phyloP scores from a whole-genome alignment of 2,888 invertebrate genomes.

The Timema cristinae region DNA sequence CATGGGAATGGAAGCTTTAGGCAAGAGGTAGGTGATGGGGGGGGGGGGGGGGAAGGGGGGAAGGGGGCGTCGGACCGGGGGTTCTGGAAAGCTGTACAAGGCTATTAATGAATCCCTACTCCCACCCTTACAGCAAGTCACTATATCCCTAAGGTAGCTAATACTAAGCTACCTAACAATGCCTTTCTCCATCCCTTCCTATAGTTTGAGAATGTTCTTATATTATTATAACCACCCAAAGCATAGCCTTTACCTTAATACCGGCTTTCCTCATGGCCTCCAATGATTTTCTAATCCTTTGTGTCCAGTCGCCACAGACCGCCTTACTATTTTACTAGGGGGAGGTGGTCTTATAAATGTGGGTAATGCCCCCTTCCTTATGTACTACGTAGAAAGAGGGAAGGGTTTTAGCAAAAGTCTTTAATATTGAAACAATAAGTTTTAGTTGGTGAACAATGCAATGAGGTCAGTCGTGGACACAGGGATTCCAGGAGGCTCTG shows the following conservation, averaged over 20 bases:
- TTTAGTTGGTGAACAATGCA: constrained; percentile 14
- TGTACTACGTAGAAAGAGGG: constrained; percentile 15
- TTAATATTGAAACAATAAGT: constrained; percentile 33
- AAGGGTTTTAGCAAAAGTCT: constrained; percentile 21
- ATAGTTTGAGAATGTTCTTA: constrained; percentile 7
- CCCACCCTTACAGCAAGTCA: constrained; percentile 6
- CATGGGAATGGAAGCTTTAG: too few species aligned
- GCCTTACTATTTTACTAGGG: too few species aligned
- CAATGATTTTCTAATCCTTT: constrained; percentile 28
- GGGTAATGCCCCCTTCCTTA: neutral
- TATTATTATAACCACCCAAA: constrained; percentile 16
- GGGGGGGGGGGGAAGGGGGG: too few species aligned
- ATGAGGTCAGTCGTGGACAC: too few species aligned
- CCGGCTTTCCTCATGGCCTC: constrained; percentile 22
- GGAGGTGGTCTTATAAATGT: neutral
- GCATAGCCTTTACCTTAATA: constrained; percentile 23
- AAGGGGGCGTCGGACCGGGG: too few species aligned
- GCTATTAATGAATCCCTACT: constrained; percentile 13
- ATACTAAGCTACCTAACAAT: constrained; percentile 28
- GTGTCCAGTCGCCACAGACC: constrained; percentile 24
- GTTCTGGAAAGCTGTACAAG: neutral
- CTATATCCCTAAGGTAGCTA: constrained; percentile 25
- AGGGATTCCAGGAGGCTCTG: too few species aligned
- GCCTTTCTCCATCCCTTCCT: constrained; percentile 10
- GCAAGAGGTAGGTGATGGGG: too few species aligned